These are phyloP conservation scores for Myopa tessellatipennis DNA, from an alignment of 2,888 invertebrate genomes.

Conservation along the genomic window DNA sequence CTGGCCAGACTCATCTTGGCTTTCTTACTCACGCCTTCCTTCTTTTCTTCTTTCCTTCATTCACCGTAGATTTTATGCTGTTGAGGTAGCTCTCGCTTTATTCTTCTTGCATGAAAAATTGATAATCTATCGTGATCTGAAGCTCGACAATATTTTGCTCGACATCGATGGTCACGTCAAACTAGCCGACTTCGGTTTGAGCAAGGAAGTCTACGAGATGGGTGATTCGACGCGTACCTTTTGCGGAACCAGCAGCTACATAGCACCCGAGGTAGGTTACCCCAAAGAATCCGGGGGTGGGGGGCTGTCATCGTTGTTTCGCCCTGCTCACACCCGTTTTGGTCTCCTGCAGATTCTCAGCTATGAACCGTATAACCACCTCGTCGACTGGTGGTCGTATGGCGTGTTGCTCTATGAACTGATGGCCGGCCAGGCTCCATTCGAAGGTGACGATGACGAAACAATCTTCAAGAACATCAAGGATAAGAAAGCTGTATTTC, in stretches of 20 bases:
- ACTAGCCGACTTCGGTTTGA: conserved; percentile 99
- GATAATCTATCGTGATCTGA: conserved; percentile 96
- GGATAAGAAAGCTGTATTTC: conserved; percentile 98
- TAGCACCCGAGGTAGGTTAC: conserved; percentile 88
- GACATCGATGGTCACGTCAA: conserved; percentile 99
- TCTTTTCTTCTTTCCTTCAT: neutral
- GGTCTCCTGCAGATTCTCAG: conserved; percentile 81
- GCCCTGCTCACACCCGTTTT: neutral
- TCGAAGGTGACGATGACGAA: conserved; percentile 98
- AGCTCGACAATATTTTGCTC: conserved; percentile 95
- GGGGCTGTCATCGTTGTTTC: neutral
- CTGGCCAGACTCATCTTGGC: conserved; percentile 42
- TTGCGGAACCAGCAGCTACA: conserved; percentile 99
- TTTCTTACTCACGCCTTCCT: neutral
- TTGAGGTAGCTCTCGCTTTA: conserved; percentile 97
- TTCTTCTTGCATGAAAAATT: conserved; percentile 95
- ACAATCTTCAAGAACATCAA: conserved; percentile 97
- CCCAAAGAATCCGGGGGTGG: neutral
- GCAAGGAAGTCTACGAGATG: conserved; percentile 91
- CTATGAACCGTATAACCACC: conserved; percentile 94
- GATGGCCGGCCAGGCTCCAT: conserved; percentile 95
- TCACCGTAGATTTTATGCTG: conserved; percentile 88
- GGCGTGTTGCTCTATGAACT: conserved; percentile 96
- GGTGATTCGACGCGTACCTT: conserved; percentile 91
- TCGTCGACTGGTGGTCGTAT: conserved; percentile 99